Evolutionary conservation across 2,797 vertebrate species (phyloP), one percentile per base, ranked within the genome.

Genomic region (Mareca penelope): DNA sequence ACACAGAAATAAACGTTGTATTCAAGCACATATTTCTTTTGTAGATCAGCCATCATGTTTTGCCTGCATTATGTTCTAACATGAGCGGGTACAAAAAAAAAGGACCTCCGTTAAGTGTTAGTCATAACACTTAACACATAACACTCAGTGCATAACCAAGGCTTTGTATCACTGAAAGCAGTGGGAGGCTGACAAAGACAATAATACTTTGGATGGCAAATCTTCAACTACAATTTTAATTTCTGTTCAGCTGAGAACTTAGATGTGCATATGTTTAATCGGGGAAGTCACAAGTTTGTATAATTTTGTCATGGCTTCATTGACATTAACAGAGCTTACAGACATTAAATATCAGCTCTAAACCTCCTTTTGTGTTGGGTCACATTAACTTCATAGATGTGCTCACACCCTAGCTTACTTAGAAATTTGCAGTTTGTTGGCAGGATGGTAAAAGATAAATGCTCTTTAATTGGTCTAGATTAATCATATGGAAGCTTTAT

Each of bases 51-150:
- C 42, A 73, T 39, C 9, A 59, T 64, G 2, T 37, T 81, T 68
- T 56, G 14, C 53, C 65, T 88, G 21, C 4, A 6, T 60, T 42
- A 15, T 55, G 33, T 50, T 77, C 12, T 70, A 37, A 21, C 29
- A 37, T 0, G 4, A 14, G 37, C 3, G 12, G 9, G 1, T 35
- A n/a, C 15, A 42, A 9, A 71, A 4, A 4, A 28, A 0, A 4
- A 75, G 75, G 21, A 44, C 1, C 55, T 10, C 7, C 73, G 4
- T 60, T 18, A 72, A 55, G 6, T 57, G 88, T 69, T 77, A 63
- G 4, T 63, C 40, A 18, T 42, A 42, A 42, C 42, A 42, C 42
- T 42, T 17, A 42, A 17, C 8, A 42, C 16, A 42, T 42, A 42
- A 42, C 42, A 18, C 7, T 81, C 10, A 52, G 26, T 35, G 18